A percentile compares a stretch with the other conserved stretches of the same genome.
These are phyloP conservation scores for Nephrotoma guestfalica DNA, from an alignment of 2,888 invertebrate genomes.

Conservation along the genomic window DNA sequence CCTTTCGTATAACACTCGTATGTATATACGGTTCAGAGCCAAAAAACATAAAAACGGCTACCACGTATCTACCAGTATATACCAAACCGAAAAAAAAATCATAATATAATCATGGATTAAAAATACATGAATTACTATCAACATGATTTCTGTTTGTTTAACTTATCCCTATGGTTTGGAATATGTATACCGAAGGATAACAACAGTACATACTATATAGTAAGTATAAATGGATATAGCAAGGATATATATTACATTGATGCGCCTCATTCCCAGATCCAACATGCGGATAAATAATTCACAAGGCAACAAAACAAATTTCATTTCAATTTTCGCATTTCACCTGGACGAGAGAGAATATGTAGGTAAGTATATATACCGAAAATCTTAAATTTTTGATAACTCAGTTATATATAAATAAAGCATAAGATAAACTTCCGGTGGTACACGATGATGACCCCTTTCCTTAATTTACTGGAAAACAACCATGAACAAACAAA, in stretches of 20 bases:
- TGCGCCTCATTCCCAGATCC: not conserved
- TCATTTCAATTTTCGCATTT: not conserved
- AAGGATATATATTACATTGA: not conserved
- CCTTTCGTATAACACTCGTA: not conserved
- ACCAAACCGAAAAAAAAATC: not conserved
- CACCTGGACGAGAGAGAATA: not conserved
- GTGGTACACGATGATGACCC: not conserved
- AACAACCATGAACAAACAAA: not conserved
- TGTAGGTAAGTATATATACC: not conserved
- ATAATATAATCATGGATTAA: not conserved
- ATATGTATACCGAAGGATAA: not conserved
- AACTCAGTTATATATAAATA: not conserved
- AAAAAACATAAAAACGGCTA: not conserved
- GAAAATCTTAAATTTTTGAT: not conserved
- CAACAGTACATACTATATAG: not conserved
- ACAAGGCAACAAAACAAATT: not conserved
- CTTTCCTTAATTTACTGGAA: not conserved
- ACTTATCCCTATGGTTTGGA: not conserved
- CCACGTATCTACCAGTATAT: not conserved
- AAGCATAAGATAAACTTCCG: not conserved
- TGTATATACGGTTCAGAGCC: not conserved
- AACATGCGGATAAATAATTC: not conserved
- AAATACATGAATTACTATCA: not conserved
- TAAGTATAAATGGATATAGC: not conserved
- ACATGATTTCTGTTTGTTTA: not conserved